A percentile compares a stretch with the other conserved stretches of the same genome.
phyloP scores from a whole-genome alignment of 2,113 vertebrate genomes.

The Tetrax tetrax region DNA sequence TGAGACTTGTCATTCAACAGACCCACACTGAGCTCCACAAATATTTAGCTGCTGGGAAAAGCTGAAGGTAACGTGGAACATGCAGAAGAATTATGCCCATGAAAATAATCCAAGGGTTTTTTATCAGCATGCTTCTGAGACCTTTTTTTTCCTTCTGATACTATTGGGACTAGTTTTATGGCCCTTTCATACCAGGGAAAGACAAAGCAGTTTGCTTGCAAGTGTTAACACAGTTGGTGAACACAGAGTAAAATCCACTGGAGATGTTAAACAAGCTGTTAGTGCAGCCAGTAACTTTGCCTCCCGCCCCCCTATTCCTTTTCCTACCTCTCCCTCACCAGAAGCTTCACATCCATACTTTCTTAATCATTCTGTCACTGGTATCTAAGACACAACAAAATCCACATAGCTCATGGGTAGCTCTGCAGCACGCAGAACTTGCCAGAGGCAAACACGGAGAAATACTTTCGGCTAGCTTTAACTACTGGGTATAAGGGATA shows the following conservation, averaged over 20 bases:
- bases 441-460: not conserved
- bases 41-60: not conserved
- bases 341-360: not conserved
- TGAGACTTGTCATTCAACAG: not conserved
- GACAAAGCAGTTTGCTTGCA: not conserved
- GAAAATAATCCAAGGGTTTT: not conserved
- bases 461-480: not conserved
- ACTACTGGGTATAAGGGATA: not conserved
- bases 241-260: accelerated
- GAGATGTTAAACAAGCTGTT: not conserved
- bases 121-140: not conserved
- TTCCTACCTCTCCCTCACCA: not conserved
- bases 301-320: not conserved
- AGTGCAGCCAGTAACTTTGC: not conserved
- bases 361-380: not conserved
- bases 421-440: not conserved
- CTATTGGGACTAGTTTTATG: not conserved
- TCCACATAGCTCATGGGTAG: not conserved
- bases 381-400: not conserved
- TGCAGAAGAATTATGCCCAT: not conserved
- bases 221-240: not conserved
- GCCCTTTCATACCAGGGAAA: not conserved
- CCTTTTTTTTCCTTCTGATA: not conserved
- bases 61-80: not conserved
- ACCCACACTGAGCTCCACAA: not conserved